Evolutionary conservation across 1,140 invertebrate species (phyloP), one percentile per base, ranked within the genome.

Genomic region (Cardiocondyla obscurior): DNA sequence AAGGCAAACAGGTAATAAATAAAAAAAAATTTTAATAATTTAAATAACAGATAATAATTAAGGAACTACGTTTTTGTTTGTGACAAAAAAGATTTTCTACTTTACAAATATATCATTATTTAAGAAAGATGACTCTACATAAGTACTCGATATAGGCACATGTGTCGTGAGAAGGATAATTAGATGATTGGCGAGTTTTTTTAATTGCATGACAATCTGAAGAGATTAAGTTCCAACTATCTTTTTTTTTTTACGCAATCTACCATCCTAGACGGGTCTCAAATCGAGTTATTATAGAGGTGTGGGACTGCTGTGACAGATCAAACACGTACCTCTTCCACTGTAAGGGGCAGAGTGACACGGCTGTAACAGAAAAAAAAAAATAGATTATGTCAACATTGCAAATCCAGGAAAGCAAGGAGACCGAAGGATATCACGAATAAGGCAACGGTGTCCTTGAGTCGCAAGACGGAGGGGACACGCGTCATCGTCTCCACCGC

Each of bases 281-380:
- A 64, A 69, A 83, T 14, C 82, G 44, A 39, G 49, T 82, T 36
- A 62, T 86, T 83, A 82, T 25, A n/a, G 58, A 83, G 51, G 10
- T 77, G 16, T 16, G 28, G 3, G 28, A 84, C 19, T 49, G 12
- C 81, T 58, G 10, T n/a, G 58, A 55, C 62, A 65, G 30, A 82
- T 76, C 14, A 76, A 64, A 73, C 86, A 92, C 92, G 79, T 94
- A 96, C 96, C 95, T 98, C 96, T 94, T 96, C 96, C 83, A 97
- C 96, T 82, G 96, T 97, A 84, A 97, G 94, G 89, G 96, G 96
- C 89, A 97, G 94, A 89, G 96, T 96, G 85, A 97, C 96, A 92
- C 96, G 96, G 94, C 96, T 96, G 94, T 87, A 96, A 96, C 91
- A 93, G 88, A 93, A 94, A 91, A 89, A 94, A 91, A 89, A 89